Base-by-base conservation (phyloP, 2,113 vertebrate genomes). In the Paraplagusia blochii region DNA sequence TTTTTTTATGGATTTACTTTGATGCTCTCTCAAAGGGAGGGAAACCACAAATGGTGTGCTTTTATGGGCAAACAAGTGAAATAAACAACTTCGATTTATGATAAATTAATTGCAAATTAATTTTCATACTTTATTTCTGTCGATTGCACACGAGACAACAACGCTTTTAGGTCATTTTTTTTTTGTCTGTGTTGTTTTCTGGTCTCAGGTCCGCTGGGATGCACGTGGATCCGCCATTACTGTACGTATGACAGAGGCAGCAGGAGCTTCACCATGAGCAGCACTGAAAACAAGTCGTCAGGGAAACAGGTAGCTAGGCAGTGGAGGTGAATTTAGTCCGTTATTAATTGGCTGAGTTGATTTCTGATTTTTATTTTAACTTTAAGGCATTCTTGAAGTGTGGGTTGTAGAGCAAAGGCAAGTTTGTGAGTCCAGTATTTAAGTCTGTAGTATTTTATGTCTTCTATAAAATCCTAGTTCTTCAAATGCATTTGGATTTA, bases 201-300 rank as follows among this genome's bases (percentile, higher is more conserved):
- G 12, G 44, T 72, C 54, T 39, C 39, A 99, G 97, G 97, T 80
- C 97, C 95, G 1, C 91, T 99, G 71, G 97, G 97, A 48, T 98
- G 94, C 88, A 93, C 94, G 0, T 99, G 96, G 96, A 88, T 88
- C 14, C 95, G 97, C 60, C 95, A 99, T 86, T 99, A 99, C 81
- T 99, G 97, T 84, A 95, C 93, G 1, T 99, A 98, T 0, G 95
- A 97, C 57, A 99, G 97, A 83, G 90, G 91, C 78, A 94, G 90
- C 82, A 98, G 96, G 80, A 92, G 92, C 33, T 99, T 99, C 66
- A 91, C 90, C 35, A 98, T 99, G 95, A 94, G 90, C 70, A 90
- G 90, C 87, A 92, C 92, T 16, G 97, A 99, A 79, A 89, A 89
- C 72, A 99, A 98, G 78, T 94, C 95, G 45, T 85, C 91, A 45